Evolutionary conservation across 2,797 vertebrate genomes (phyloP).

Genomic region (Limosa lapponica): DNA sequence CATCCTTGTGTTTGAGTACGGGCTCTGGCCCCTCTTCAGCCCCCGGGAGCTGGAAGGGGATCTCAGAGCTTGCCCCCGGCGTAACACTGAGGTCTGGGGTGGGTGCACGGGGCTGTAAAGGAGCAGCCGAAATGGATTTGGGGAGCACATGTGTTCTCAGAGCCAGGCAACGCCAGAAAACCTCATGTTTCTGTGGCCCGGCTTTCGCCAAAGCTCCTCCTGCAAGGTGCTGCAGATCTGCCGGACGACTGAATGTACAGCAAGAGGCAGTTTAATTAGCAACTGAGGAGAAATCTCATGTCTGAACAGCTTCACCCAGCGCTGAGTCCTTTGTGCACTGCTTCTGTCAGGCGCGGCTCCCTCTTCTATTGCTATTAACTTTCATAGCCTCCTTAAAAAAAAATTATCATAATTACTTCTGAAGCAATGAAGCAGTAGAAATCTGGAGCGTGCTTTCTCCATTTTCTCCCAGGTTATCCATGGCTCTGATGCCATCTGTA

Average conservation of each 20-base stretch:
- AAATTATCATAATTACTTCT: background rate
- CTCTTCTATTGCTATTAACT: background rate
- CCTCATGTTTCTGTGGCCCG: background rate
- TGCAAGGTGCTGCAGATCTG: fast-evolving
- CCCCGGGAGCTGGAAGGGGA: background rate
- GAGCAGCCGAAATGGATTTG: conserved; percentile 30
- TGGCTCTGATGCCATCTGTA: background rate
- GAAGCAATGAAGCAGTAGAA: background rate
- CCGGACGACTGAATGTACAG: background rate
- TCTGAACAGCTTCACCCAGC: background rate
- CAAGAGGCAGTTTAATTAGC: background rate
- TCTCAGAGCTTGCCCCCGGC: background rate
- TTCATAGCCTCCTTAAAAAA: background rate
- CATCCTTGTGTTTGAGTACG: background rate
- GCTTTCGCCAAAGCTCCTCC: background rate
- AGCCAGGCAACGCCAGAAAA: background rate
- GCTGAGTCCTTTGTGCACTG: fast-evolving
- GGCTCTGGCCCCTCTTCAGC: background rate
- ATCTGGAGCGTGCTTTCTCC: background rate
- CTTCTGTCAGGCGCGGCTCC: fast-evolving
- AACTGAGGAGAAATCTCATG: background rate
- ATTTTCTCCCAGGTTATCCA: background rate
- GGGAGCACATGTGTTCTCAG: background rate
- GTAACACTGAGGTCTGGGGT: background rate
- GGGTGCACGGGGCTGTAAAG: conserved; percentile 37